phyloP scores from a whole-genome alignment of 2,113 vertebrate species.

The Neodontobutis hainanensis region DNA sequence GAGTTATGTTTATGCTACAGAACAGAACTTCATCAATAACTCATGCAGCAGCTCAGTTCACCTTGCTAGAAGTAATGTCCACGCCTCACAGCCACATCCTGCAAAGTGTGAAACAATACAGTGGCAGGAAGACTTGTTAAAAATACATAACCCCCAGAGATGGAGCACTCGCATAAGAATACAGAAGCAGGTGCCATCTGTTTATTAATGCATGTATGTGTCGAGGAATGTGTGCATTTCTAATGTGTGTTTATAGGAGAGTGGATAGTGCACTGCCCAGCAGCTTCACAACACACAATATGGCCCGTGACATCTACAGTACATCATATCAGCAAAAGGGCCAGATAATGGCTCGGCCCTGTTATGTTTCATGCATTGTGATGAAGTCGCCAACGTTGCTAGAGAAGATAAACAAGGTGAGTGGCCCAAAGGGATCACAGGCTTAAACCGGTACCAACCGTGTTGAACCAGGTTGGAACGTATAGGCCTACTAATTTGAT shows the following conservation, averaged over 20 bases:
- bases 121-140: constrained; percentile 38
- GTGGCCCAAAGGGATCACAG: constrained; percentile 17
- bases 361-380: constrained; percentile 41
- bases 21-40: constrained; percentile 51
- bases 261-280: constrained; percentile 12
- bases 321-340: constrained; percentile 16
- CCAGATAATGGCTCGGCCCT: constrained; percentile 43
- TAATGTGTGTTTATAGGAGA: constrained; percentile 9
- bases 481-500: constrained; percentile 6
- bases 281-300: constrained; percentile 14
- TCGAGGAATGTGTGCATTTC: not conserved
- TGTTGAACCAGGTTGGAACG: constrained; percentile 24
- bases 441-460: not conserved
- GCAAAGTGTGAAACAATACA: constrained; percentile 32
- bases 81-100: constrained; percentile 43
- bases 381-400: not conserved
- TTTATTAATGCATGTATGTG: constrained; percentile 25
- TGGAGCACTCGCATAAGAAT: constrained; percentile 14
- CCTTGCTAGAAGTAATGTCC: constrained; percentile 24
- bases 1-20: constrained; percentile 10
- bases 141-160: constrained; percentile 53
- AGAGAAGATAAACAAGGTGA: constrained; percentile 16
- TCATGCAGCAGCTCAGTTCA: constrained; percentile 43
- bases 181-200: not conserved
- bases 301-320: constrained; percentile 3